Conservation (phyloP, 2,888 invertebrate species). For the Lithophane leautieri region DNA sequence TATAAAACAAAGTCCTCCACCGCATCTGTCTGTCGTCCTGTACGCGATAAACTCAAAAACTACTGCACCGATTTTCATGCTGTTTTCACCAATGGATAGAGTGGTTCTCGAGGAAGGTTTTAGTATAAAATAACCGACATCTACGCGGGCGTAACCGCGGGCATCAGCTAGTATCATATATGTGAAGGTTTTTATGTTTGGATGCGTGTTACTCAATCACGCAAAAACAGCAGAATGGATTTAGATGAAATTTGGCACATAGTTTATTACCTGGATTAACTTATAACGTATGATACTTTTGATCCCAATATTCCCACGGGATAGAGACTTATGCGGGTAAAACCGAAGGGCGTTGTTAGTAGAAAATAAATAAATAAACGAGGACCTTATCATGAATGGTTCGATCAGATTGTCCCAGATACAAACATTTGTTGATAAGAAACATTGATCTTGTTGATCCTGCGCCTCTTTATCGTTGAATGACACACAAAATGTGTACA, state of each 20-base stretch:
- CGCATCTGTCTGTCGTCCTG: no score
- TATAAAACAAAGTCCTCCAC: no score
- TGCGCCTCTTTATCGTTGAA: slow-evolving; percentile 28
- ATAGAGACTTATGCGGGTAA: neutral
- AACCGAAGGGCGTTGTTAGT: neutral
- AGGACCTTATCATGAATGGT: slow-evolving; percentile 28
- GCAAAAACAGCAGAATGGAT: neutral
- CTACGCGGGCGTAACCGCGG: no score
- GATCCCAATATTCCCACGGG: neutral
- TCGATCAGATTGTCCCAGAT: slow-evolving; percentile 39
- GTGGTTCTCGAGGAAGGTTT: no score
- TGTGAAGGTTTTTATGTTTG: neutral
- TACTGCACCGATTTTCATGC: no score
- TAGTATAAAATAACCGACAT: no score
- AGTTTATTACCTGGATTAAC: no score
- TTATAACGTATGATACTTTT: neutral
- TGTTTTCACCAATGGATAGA: no score
- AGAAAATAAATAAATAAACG: slow-evolving; percentile 23
- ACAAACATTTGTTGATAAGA: slow-evolving; percentile 47
- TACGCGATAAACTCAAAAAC: no score
- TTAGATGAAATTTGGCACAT: no score
- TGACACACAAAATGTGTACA: no score
- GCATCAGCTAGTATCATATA: no score
- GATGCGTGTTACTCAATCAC: neutral
- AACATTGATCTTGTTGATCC: slow-evolving; percentile 57